Evolutionary conservation across 1,140 invertebrate genomes (phyloP).

Genomic region (Diachasma alloeum): DNA sequence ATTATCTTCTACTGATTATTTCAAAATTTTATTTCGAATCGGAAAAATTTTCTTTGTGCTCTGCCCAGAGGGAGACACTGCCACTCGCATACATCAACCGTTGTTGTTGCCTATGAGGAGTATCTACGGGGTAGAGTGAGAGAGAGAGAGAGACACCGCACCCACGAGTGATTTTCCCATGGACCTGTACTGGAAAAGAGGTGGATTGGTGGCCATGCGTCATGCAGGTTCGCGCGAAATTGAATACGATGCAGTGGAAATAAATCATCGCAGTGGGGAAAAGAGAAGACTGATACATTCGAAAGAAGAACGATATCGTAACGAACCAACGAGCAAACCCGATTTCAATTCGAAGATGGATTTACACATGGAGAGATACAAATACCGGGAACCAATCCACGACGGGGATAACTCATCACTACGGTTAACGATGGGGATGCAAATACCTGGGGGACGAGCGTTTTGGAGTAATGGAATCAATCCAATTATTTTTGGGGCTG

Average conservation of each 20-base stretch:
- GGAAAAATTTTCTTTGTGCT: no score
- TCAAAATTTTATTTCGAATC: no score
- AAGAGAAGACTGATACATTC: slow-evolving; percentile 19
- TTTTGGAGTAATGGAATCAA: not conserved
- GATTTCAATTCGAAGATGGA: slow-evolving; percentile 14
- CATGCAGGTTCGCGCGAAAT: slow-evolving; percentile 18
- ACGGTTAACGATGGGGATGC: not conserved
- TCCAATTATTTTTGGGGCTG: not conserved
- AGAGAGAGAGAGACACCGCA: not conserved
- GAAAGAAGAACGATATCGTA: slow-evolving; percentile 15
- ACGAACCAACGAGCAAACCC: slow-evolving; percentile 6
- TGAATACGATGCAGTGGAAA: slow-evolving; percentile 29
- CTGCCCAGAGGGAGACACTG: no score
- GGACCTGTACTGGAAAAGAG: not conserved
- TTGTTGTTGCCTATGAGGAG: not conserved
- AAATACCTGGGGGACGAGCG: not conserved
- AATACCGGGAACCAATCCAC: not conserved
- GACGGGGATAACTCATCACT: not conserved
- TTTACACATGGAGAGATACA: not conserved
- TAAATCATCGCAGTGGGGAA: slow-evolving; percentile 24
- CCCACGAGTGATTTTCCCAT: not conserved
- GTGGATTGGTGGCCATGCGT: not conserved
- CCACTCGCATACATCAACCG: slow-evolving; percentile 17
- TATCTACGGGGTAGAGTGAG: not conserved
- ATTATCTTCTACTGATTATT: no score